Conservation (phyloP, 2,113 vertebrate species). For the Xyrauchen texanus region DNA sequence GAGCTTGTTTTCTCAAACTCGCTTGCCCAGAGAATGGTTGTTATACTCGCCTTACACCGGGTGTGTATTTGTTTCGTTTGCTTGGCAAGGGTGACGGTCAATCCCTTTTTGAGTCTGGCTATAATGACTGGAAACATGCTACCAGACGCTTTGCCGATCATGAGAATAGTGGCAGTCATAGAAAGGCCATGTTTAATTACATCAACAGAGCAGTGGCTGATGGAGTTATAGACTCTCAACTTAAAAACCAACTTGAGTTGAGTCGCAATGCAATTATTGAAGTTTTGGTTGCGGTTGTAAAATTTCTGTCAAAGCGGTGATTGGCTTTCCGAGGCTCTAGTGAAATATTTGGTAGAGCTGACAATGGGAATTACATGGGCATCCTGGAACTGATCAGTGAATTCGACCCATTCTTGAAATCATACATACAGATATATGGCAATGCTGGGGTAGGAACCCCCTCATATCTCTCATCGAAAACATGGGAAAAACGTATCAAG, state of each 20-base stretch:
- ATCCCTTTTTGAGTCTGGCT: neutral
- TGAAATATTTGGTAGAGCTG: conserved; percentile 28
- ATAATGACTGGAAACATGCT: conserved; percentile 18
- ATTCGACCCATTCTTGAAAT: neutral
- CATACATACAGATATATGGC: conserved; percentile 1
- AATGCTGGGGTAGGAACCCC: conserved; percentile 8
- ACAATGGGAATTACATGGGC: conserved; percentile 36
- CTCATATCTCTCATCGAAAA: conserved; percentile 1
- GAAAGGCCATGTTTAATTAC: neutral
- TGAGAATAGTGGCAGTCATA: neutral
- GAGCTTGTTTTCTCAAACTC: no score
- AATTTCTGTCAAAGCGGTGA: neutral
- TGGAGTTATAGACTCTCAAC: neutral
- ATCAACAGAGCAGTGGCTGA: conserved; percentile 4
- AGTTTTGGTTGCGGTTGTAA: conserved; percentile 11
- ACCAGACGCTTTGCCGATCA: neutral
- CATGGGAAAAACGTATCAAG: neutral
- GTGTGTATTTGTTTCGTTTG: neutral
- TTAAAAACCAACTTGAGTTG: neutral
- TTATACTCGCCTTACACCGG: neutral
- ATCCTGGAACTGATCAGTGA: conserved; percentile 32
- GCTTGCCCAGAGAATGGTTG: neutral
- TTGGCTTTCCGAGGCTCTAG: neutral
- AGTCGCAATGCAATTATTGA: neutral
- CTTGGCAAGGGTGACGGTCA: neutral